Percentiles rank a stretch among this genome's conserved stretches.
phyloP scores from a whole-genome alignment of 2,113 vertebrate species.

The Corythaeola cristata region DNA sequence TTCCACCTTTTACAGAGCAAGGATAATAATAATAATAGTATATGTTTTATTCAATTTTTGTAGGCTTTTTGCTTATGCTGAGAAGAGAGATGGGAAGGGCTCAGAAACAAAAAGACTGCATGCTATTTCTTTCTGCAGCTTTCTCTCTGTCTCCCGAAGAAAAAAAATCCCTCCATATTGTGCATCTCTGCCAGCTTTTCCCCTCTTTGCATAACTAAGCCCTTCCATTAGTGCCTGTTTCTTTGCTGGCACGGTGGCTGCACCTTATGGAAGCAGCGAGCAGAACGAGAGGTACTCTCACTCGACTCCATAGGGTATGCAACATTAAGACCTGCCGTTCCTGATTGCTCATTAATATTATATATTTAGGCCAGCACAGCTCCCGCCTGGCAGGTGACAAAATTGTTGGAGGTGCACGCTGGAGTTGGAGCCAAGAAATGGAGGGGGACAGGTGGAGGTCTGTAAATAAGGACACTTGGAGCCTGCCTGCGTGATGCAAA shows the following conservation, averaged over 20 bases:
- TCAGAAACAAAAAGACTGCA: neutral
- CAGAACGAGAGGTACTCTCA: neutral
- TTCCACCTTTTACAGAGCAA: neutral
- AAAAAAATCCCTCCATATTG: neutral
- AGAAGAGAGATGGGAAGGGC: neutral
- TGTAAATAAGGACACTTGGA: conserved; percentile 3
- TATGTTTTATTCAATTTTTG: neutral
- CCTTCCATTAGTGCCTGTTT: neutral
- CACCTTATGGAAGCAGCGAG: neutral
- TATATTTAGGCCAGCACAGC: neutral
- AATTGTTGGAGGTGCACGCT: neutral
- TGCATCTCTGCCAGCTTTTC: neutral
- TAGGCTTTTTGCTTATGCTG: neutral
- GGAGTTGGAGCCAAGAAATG: neutral
- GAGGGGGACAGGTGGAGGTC: neutral
- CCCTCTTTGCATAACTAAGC: neutral
- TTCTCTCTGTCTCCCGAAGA: neutral
- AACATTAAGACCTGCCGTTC: neutral
- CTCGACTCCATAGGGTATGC: too few species aligned
- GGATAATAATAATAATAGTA: neutral
- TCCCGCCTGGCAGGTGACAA: neutral
- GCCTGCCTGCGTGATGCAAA: neutral
- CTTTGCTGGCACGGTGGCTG: neutral
- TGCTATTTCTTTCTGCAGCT: neutral
- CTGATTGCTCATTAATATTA: neutral